Evolutionary conservation across 2,888 invertebrate genomes (phyloP), one percentile per base, ranked within the genome.

Genomic region (Pristionchus japonicus): DNA sequence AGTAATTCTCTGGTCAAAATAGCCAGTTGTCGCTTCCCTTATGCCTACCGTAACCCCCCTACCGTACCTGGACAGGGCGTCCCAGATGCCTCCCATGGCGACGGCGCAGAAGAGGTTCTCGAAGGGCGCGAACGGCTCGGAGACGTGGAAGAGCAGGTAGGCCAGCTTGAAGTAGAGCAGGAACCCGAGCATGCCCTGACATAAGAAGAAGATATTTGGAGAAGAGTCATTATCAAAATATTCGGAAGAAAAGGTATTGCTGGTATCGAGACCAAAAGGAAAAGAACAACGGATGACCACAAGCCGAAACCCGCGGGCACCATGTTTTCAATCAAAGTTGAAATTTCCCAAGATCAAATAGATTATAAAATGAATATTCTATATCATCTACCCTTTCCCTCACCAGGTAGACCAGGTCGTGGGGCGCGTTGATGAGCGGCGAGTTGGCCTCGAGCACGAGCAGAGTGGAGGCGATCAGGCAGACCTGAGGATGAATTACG

Each of bases 61-160:
- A 77, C 85, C 80, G 77, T 70, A 93, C 93, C 93, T 91, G 9
- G 93, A 93, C 94, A 99, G 96, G 61, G 98, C 98, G 95, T 99
- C 99, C 97, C 98, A 98, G 95, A 99, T 97, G 88, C 99, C 99
- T 67, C 99, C 99, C 95, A 99, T 96, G 96, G 98, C 98, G 86
- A 98, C 95, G 37, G 98, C 98, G 95, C 98, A 99, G 96, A 97
- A 97, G 88, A 99, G 96, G 95, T 99, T 99, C 96, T 99, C 99
- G 95, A 99, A 98, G 23, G 99, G 99, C 93, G 98, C 96, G 95
- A 99, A 99, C 64, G 99, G 99, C 96, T 99, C 99, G 95, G 98
- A 98, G 94, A 99, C 98, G 92, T 98, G 98, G 93, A 99, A 96
- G 89, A 99, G 96, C 93, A 99, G 97, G 15, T 98, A 98, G 37